These are phyloP conservation scores for Presbytis comata DNA, from an alignment of 2,797 vertebrate genomes.

Conservation along the genomic window DNA sequence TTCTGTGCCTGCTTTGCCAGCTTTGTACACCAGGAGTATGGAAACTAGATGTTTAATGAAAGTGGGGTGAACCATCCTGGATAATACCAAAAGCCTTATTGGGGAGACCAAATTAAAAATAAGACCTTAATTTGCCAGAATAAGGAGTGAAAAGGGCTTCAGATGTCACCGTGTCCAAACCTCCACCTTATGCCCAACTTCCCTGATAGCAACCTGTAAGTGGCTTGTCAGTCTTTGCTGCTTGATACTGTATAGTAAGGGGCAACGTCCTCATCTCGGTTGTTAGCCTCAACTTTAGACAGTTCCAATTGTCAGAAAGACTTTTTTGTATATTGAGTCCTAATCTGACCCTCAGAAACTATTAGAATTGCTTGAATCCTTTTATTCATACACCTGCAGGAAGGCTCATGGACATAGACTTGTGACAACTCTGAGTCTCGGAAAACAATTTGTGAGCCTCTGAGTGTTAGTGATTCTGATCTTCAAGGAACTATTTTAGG, in stretches of 20 bases:
- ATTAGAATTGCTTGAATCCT: background rate
- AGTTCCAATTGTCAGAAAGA: background rate
- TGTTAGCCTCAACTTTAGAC: background rate
- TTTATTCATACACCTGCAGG: background rate
- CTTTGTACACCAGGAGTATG: background rate
- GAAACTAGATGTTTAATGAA: background rate
- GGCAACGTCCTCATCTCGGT: background rate
- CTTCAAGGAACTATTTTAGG: constrained; percentile 5
- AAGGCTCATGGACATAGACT: background rate
- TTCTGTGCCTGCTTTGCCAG: background rate
- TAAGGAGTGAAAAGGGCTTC: background rate
- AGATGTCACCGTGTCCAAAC: background rate
- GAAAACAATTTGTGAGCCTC: background rate
- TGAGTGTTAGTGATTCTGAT: background rate
- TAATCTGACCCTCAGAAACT: background rate
- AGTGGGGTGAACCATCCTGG: background rate
- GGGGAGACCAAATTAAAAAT: background rate
- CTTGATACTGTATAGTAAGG: background rate
- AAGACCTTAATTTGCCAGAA: background rate
- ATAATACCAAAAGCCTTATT: background rate
- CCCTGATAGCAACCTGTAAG: background rate
- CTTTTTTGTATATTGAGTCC: background rate
- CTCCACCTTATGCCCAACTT: background rate
- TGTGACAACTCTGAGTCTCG: background rate
- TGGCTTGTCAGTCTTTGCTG: background rate